Base-by-base conservation (phyloP, 2,113 vertebrate genomes). In the Ameiurus melas region DNA sequence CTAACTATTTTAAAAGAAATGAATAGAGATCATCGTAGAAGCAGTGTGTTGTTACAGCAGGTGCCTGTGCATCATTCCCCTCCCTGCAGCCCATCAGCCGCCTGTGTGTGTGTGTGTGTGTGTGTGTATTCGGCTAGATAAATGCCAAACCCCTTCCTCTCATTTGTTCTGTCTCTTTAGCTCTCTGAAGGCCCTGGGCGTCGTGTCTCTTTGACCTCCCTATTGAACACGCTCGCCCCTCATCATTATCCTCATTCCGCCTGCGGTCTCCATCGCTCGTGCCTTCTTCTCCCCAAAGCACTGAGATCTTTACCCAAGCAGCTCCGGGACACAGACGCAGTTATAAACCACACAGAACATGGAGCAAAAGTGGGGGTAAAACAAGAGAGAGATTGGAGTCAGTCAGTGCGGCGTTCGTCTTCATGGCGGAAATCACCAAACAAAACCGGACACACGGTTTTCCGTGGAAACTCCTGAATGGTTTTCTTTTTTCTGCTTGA, bases 191-290 rank as follows among this genome's bases (percentile, higher is more conserved):
- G 91, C 94, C 93, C 90, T 83, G 83, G 93, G 94, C 90, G 84
- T 64, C 92, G 84, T 92, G 93, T 68, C 93, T 94, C 94, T 93
- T 91, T 95, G 94, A 95, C 94, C 92, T 83, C 90, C 47, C 77
- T 86, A 92, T 93, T 95, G 94, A 95, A 94, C 93, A 91, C 93
- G 93, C 93, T 93, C 93, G 87, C 90, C 92, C 90, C 91, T 92
- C 91, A 90, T 94, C 93, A 93, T 95, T 93, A 94, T 90, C 92
- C 43, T 71, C 91, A 84, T 88, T 92, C 87, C 86, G 88, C 92
- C 90, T 86, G 79, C 83, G 86, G 89, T 89, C 90, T 85, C 89
- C 90, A 87, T 85, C 81, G 87, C 89, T 83, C 82, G 86, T 89
- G 84, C 86, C 88, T 83, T 43, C 78, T 83, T 80, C 75, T 73